Conservation (phyloP, 2,113 vertebrate species). For the Heliornis fulica region DNA sequence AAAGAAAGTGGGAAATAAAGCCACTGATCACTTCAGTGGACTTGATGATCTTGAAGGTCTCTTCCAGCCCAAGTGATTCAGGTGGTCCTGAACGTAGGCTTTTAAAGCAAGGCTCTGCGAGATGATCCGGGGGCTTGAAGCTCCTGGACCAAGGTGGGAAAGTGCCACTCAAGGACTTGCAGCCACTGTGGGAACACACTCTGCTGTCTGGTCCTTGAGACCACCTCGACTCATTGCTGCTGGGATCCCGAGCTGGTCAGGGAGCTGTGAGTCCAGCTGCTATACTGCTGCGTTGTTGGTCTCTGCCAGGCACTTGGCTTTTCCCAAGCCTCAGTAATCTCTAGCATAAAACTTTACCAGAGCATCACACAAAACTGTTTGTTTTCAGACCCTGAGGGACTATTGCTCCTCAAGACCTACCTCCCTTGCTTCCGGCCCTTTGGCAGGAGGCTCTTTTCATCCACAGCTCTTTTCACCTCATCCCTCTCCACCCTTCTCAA, state of each 20-base stretch:
- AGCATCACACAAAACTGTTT: not conserved
- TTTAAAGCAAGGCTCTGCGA: not conserved
- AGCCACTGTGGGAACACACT: not conserved
- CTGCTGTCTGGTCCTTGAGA: not conserved
- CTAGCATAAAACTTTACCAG: not conserved
- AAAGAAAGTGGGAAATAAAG: not conserved
- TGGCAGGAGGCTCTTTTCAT: not conserved
- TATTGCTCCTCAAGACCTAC: not conserved
- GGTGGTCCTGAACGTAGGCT: not conserved
- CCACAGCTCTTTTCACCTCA: not conserved
- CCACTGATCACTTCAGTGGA: too few relatives aligned
- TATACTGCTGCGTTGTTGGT: not conserved
- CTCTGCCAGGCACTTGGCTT: not conserved
- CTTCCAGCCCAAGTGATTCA: too few relatives aligned
- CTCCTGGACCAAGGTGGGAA: not conserved
- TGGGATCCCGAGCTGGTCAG: not conserved
- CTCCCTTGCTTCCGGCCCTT: not conserved
- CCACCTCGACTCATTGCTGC: not conserved
- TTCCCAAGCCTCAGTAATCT: not conserved
- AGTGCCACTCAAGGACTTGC: not conserved
- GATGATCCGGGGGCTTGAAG: not conserved
- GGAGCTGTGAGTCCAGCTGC: not conserved
- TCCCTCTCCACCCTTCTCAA: not conserved
- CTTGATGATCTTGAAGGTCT: too few relatives aligned
- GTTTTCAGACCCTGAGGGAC: not conserved